Percentiles rank a stretch among this genome's conserved stretches.
These are phyloP conservation scores for Poeciliopsis prolifica DNA, from an alignment of 2,113 vertebrate species.

Conservation along the genomic window DNA sequence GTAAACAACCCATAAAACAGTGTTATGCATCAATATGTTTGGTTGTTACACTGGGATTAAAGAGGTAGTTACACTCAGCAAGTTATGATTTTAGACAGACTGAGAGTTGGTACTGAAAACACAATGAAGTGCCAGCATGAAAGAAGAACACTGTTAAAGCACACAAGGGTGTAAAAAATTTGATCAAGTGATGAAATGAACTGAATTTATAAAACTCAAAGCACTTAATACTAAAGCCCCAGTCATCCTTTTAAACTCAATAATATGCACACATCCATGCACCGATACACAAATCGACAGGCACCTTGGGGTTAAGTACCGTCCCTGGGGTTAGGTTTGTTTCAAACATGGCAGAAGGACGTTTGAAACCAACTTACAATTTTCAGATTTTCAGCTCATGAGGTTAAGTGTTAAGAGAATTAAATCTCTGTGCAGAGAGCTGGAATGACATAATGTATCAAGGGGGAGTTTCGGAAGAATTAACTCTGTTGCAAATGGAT, in stretches of 20 bases:
- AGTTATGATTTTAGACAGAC: neutral
- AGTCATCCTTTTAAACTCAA: neutral
- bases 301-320: neutral
- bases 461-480: conserved; percentile 18
- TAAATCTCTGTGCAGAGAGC: neutral
- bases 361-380: neutral
- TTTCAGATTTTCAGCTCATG: neutral
- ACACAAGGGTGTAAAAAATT: neutral
- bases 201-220: neutral
- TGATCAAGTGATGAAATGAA: neutral
- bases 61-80: neutral
- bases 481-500: conserved; percentile 4
- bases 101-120: neutral
- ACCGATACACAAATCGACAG: neutral
- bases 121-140: neutral
- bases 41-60: neutral
- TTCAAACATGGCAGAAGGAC: neutral
- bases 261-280: too few species aligned
- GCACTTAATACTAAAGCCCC: neutral
- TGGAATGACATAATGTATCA: conserved; percentile 12
- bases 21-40: neutral
- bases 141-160: neutral
- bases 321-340: neutral
- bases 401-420: conserved; percentile 11
- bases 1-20: neutral